These are phyloP conservation scores for Acanthurus tractus DNA, from an alignment of 2,797 vertebrate species.

Conservation along the genomic window DNA sequence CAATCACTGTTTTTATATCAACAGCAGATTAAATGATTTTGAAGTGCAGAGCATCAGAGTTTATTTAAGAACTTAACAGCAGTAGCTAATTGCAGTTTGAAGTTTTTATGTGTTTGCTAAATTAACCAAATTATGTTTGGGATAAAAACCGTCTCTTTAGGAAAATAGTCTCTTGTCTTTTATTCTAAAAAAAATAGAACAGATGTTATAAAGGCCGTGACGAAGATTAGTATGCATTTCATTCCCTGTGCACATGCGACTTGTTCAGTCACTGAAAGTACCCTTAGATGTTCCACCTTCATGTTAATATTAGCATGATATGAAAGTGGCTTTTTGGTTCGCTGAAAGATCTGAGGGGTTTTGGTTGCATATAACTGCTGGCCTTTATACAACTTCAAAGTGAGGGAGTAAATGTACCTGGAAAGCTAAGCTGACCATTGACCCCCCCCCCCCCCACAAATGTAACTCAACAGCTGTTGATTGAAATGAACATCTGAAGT, in stretches of 20 bases:
- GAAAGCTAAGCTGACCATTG: slow-evolving; percentile 24
- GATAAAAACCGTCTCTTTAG: not conserved
- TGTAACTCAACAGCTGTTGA: slow-evolving; percentile 12
- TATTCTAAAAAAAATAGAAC: not conserved
- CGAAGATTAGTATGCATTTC: slow-evolving; percentile 19
- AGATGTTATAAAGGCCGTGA: not conserved
- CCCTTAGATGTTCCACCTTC: slow-evolving; percentile 16
- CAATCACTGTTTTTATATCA: not conserved
- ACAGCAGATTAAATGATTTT: not conserved
- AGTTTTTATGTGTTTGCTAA: not conserved
- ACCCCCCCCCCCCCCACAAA: not conserved
- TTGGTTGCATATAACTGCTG: slow-evolving; percentile 37
- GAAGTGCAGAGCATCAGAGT: not conserved
- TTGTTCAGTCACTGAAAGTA: slow-evolving; percentile 1
- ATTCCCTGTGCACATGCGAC: not conserved
- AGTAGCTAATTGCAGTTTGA: not conserved
- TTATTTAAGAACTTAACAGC: too few species aligned
- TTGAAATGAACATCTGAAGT: not conserved
- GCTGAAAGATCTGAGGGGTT: slow-evolving; percentile 43
- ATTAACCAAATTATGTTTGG: not conserved
- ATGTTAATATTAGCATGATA: slow-evolving; percentile 5
- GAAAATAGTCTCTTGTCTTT: not conserved
- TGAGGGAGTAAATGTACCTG: slow-evolving; percentile 20
- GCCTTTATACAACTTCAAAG: slow-evolving; percentile 62
- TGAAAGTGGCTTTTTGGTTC: slow-evolving; percentile 36